phyloP scores from a whole-genome alignment of 1,140 invertebrate species.

The Nasonia longicornis region DNA sequence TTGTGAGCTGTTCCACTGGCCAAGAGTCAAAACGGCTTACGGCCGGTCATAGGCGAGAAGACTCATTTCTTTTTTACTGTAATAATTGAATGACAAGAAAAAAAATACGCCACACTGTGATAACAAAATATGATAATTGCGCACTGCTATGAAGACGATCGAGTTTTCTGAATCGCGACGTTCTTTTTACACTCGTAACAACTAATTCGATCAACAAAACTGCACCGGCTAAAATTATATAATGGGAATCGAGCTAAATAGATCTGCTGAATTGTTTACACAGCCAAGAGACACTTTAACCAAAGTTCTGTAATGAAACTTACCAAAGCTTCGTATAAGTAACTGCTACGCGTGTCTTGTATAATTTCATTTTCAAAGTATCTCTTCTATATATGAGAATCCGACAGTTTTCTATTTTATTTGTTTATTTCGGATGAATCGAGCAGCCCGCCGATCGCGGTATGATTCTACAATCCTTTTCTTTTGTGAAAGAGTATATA shows the following conservation, averaged over 20 bases:
- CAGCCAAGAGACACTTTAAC: slow-evolving; percentile 1
- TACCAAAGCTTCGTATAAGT: slow-evolving; percentile 56
- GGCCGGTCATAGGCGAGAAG: background rate
- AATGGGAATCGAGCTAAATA: slow-evolving; percentile 10
- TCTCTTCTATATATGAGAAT: slow-evolving; percentile 31
- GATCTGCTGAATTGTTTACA: slow-evolving; percentile 16
- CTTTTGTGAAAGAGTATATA: slow-evolving; percentile 49
- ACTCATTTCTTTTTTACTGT: slow-evolving; percentile 30
- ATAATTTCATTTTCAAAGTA: slow-evolving; percentile 30
- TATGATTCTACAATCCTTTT: slow-evolving; percentile 49
- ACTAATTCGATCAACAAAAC: background rate
- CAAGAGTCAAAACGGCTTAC: background rate
- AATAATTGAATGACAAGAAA: slow-evolving; percentile 11
- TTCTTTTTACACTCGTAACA: background rate
- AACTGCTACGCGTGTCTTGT: slow-evolving; percentile 30
- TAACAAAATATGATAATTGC: slow-evolving; percentile 40
- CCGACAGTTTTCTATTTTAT: background rate
- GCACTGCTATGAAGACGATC: slow-evolving; percentile 48
- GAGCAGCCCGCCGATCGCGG: slow-evolving; percentile 56
- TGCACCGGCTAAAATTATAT: background rate
- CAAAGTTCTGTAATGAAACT: slow-evolving; percentile 41
- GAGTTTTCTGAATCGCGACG: slow-evolving; percentile 17
- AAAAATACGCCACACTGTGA: slow-evolving; percentile 52
- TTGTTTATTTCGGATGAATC: slow-evolving; percentile 48
- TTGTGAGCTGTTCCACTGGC: background rate